phyloP scores from a whole-genome alignment of 2,888 invertebrate genomes.

The Uloborus plumipes region DNA sequence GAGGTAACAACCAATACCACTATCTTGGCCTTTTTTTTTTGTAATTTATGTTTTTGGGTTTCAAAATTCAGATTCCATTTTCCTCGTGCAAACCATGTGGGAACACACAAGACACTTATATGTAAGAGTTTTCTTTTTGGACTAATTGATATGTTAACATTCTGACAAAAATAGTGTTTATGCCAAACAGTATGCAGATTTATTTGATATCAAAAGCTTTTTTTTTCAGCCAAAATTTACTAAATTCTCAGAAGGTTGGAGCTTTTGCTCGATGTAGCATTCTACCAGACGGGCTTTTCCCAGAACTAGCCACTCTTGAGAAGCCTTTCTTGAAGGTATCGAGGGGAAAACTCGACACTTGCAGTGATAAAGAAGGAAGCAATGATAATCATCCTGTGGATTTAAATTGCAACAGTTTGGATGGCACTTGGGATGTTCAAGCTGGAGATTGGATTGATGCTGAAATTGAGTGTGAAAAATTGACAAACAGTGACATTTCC shows the following conservation, averaged over 20 bases:
- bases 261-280: conserved; percentile 68
- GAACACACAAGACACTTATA: no score
- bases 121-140: no score
- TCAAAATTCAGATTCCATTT: no score
- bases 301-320: conserved; percentile 38
- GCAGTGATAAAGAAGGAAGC: background rate
- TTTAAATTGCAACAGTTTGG: conserved; percentile 16
- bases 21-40: no score
- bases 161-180: no score
- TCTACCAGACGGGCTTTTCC: conserved; percentile 38
- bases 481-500: conserved; percentile 74
- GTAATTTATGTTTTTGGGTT: no score
- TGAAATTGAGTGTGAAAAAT: conserved; percentile 67
- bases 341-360: conserved; percentile 1
- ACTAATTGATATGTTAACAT: no score
- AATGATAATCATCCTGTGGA: conserved; percentile 24
- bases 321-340: conserved; percentile 43
- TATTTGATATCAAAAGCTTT: no score
- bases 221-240: conserved; percentile 10
- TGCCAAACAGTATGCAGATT: no score
- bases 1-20: no score
- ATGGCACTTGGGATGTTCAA: background rate
- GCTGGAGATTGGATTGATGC: background rate
- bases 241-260: conserved; percentile 67
- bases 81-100: no score